Evolutionary conservation across 2,113 vertebrate species (phyloP).

Genomic region (Macroglossus sobrinus): DNA sequence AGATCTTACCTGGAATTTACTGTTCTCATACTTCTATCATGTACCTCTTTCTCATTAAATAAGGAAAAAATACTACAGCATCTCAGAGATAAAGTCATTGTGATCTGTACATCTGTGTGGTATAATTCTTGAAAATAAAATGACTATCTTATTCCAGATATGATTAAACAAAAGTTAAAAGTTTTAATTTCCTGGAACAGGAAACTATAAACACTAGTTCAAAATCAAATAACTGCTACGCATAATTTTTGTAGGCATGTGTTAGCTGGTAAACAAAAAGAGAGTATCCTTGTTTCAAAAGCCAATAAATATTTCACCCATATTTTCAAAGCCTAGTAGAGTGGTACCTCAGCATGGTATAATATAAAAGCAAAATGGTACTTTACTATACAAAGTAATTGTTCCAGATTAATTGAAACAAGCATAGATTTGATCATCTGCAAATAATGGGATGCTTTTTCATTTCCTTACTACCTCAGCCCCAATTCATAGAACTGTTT

Average conservation of each 20-base stretch:
- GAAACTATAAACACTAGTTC: not conserved
- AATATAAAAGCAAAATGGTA: not conserved
- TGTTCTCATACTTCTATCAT: not conserved
- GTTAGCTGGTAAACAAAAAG: not conserved
- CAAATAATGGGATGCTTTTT: conserved; percentile 33
- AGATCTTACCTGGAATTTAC: not conserved
- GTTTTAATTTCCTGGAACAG: not conserved
- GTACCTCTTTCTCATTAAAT: not conserved
- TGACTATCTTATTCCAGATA: not conserved
- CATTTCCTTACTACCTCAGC: not conserved
- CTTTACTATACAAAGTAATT: not conserved
- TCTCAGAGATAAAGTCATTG: not conserved
- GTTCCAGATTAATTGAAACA: conserved; percentile 12
- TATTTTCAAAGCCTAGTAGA: not conserved
- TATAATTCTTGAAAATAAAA: not conserved
- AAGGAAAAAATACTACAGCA: not conserved
- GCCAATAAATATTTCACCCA: not conserved
- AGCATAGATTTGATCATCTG: conserved; percentile 3
- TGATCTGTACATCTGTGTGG: not conserved
- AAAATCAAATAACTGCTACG: not conserved
- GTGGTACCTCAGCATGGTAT: not conserved
- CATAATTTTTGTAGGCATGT: not conserved
- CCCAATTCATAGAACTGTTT: not conserved
- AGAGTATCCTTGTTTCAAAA: not conserved
- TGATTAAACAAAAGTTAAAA: not conserved